Conservation (phyloP, 2,888 invertebrate species). For the Spicauda simplicius region DNA sequence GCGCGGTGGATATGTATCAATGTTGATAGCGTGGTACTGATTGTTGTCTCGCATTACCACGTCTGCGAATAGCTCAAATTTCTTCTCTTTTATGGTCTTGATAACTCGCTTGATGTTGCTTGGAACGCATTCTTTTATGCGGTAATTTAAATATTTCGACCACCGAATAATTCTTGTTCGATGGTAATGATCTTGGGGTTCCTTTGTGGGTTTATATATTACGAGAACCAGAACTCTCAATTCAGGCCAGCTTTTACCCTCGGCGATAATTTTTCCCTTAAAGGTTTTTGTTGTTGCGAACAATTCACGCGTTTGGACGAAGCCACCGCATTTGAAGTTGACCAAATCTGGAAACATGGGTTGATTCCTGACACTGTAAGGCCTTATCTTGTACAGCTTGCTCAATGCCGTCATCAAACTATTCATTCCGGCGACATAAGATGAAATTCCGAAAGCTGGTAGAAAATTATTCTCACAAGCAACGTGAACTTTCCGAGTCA, state of each 20-base stretch:
- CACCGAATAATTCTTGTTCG: not conserved
- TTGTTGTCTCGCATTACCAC: constrained; percentile 20
- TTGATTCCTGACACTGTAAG: not conserved
- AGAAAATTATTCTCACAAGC: constrained; percentile 27
- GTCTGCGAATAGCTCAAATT: constrained; percentile 21
- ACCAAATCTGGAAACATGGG: constrained; percentile 7
- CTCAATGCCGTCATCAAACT: constrained; percentile 13
- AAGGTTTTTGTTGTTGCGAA: constrained; percentile 2
- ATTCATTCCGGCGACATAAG: constrained; percentile 17
- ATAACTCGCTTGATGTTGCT: not conserved
- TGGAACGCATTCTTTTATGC: not conserved
- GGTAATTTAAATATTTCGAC: constrained; percentile 1
- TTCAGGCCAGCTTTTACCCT: constrained; percentile 26
- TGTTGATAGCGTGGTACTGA: constrained; percentile 13
- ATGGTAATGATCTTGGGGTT: not conserved
- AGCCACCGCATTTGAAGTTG: constrained; percentile 1
- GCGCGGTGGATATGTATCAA: constrained; percentile 6
- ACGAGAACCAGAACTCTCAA: constrained; percentile 18
- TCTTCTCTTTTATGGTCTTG: constrained; percentile 10
- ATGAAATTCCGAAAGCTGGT: constrained; percentile 8
- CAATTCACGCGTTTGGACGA: constrained; percentile 12
- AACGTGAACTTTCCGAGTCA: constrained; percentile 18
- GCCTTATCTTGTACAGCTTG: constrained; percentile 22
- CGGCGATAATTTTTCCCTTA: constrained; percentile 20
- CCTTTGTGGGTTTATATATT: not conserved